Evolutionary conservation across 1,140 invertebrate species (phyloP).

Genomic region (Drosophila lowei): DNA sequence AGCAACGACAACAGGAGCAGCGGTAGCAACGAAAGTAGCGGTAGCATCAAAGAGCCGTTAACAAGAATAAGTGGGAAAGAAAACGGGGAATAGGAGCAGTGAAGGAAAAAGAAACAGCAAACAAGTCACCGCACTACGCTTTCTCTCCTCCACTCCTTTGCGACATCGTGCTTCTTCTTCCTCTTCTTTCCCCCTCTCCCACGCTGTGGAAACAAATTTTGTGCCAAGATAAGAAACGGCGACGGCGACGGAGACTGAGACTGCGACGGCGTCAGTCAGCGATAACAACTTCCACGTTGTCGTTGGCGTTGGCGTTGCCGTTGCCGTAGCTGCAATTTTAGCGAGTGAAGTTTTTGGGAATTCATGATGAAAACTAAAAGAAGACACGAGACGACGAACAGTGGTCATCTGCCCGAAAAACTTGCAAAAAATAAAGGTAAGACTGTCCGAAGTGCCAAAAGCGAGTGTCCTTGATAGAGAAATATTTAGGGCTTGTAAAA

Average conservation of each 20-base stretch:
- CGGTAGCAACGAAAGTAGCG: slow-evolving; percentile 54
- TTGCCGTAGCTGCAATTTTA: slow-evolving; percentile 61
- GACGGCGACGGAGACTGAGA: slow-evolving; percentile 37
- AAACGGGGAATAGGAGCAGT: slow-evolving; percentile 27
- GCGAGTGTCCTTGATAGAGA: no score
- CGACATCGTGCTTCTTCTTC: background rate
- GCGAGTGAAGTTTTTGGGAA: slow-evolving; percentile 67
- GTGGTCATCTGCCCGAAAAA: no score
- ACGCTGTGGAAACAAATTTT: slow-evolving; percentile 74
- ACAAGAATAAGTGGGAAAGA: slow-evolving; percentile 68
- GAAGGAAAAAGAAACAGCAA: slow-evolving; percentile 12
- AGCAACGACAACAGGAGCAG: slow-evolving; percentile 26
- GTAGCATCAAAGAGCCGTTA: slow-evolving; percentile 71
- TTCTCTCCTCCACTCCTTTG: slow-evolving; percentile 11
- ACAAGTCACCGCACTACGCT: slow-evolving; percentile 7
- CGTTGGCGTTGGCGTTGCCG: slow-evolving; percentile 32
- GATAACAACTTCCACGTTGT: slow-evolving; percentile 56
- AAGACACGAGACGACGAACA: slow-evolving; percentile 40
- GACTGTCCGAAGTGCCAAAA: no score
- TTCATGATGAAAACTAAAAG: slow-evolving; percentile 81
- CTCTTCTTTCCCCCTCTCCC: slow-evolving; percentile 1
- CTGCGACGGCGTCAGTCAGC: slow-evolving; percentile 38
- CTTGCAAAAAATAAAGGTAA: no score
- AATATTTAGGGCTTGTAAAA: no score
- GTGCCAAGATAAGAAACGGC: slow-evolving; percentile 74